phyloP scores from a whole-genome alignment of 2,888 invertebrate species.

The Diploptera punctata region DNA sequence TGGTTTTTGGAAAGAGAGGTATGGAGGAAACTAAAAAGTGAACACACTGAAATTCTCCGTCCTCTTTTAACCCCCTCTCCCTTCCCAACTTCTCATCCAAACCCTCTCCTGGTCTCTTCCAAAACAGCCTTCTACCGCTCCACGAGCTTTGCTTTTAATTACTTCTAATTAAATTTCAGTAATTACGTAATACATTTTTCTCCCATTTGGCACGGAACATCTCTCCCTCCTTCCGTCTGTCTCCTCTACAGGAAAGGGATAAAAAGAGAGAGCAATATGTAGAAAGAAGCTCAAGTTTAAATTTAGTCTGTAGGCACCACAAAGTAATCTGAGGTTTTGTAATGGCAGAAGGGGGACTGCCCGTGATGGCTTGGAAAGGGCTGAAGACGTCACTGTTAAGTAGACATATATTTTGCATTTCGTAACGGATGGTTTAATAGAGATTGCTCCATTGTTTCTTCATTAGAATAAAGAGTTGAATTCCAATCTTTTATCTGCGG shows the following conservation, averaged over 20 bases:
- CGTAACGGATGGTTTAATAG: conserved; percentile 1
- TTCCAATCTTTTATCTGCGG: no score
- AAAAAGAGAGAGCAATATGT: conserved; percentile 15
- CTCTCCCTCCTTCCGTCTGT: conserved; percentile 24
- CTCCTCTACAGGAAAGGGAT: conserved; percentile 2
- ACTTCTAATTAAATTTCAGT: conserved; percentile 56
- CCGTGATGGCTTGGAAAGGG: conserved; percentile 1
- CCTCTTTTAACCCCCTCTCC: conserved; percentile 12
- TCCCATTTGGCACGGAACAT: conserved; percentile 45
- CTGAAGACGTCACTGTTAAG: neutral
- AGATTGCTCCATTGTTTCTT: conserved; percentile 4
- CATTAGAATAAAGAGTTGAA: no score
- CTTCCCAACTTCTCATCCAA: conserved; percentile 34
- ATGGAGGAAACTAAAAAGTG: conserved; percentile 22
- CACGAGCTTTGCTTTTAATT: conserved; percentile 51
- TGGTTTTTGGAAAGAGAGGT: conserved; percentile 15
- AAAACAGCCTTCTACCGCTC: conserved; percentile 26
- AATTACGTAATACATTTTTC: conserved; percentile 54
- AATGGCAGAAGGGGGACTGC: neutral
- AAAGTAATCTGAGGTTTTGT: conserved; percentile 29
- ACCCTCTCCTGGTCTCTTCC: conserved; percentile 17
- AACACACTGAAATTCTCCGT: conserved; percentile 21
- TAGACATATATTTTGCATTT: conserved; percentile 4
- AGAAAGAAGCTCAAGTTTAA: conserved; percentile 26
- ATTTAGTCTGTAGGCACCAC: conserved; percentile 27